phyloP scores from a whole-genome alignment of 2,113 vertebrate species.

The Monarcha castaneiventris region DNA sequence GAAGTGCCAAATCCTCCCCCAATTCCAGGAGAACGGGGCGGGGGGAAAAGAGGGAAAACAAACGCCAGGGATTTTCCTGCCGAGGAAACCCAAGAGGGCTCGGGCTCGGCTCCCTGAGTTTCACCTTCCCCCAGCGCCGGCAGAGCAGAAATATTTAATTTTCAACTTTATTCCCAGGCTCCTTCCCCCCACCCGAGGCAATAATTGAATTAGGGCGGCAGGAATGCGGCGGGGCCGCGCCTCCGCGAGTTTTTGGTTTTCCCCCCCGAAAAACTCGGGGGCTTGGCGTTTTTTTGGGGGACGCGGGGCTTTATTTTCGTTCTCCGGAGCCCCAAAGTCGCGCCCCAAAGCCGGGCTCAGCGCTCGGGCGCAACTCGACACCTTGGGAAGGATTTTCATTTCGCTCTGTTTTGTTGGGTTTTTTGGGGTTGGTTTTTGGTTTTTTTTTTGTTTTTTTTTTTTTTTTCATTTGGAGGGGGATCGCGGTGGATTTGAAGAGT shows the following conservation, averaged over 20 bases:
- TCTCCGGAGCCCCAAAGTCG: not conserved
- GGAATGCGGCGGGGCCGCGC: not conserved
- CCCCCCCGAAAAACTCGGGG: not conserved
- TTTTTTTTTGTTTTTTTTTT: too few species aligned
- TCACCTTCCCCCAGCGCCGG: not conserved
- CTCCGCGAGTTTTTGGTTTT: not conserved
- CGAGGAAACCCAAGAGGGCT: not conserved
- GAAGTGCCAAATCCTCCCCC: not conserved
- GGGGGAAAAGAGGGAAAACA: not conserved
- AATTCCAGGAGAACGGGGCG: not conserved
- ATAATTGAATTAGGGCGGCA: constrained; percentile 22
- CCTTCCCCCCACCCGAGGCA: not conserved
- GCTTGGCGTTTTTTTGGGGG: not conserved
- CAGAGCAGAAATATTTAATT: constrained; percentile 35
- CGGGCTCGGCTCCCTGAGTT: not conserved
- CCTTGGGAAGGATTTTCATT: not conserved
- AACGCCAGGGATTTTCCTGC: not conserved
- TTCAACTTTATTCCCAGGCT: constrained; percentile 49
- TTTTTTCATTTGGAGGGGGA: too few species aligned
- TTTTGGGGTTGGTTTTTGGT: not conserved
- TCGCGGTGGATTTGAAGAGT: not conserved
- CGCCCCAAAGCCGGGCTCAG: not conserved
- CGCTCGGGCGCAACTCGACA: not conserved
- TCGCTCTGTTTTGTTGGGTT: too few species aligned
- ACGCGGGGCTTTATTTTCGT: not conserved